Conservation (phyloP, 2,797 vertebrate species). For the Muscicapa striata region DNA sequence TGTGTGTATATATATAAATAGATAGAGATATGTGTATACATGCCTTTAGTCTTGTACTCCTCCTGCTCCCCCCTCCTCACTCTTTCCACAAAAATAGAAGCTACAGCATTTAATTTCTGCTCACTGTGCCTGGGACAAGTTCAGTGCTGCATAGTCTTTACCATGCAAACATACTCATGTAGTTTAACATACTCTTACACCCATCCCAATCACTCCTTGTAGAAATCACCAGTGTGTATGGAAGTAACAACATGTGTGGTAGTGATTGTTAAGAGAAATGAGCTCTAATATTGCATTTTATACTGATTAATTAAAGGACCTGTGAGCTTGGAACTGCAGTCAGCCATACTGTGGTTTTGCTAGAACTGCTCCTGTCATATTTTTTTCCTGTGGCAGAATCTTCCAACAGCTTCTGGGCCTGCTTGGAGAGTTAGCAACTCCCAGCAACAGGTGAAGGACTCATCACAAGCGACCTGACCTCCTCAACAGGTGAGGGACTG, state of each 20-base stretch:
- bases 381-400: background rate
- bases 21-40: background rate
- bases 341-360: background rate
- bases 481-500: background rate
- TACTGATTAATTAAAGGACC: background rate
- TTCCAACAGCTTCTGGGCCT: background rate
- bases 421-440: background rate
- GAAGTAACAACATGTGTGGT: background rate
- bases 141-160: background rate
- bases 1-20: too few relatives aligned
- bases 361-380: accelerated
- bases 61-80: accelerated
- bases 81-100: background rate
- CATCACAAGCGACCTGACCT: too few relatives aligned
- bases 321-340: background rate
- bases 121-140: background rate
- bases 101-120: background rate
- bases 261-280: background rate
- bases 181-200: background rate
- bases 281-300: background rate
- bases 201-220: background rate
- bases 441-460: background rate
- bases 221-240: background rate
- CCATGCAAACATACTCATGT: accelerated
- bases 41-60: background rate